These are phyloP conservation scores for Tragelaphus strepsiceros DNA, from an alignment of 2,113 vertebrate genomes.

Conservation along the genomic window DNA sequence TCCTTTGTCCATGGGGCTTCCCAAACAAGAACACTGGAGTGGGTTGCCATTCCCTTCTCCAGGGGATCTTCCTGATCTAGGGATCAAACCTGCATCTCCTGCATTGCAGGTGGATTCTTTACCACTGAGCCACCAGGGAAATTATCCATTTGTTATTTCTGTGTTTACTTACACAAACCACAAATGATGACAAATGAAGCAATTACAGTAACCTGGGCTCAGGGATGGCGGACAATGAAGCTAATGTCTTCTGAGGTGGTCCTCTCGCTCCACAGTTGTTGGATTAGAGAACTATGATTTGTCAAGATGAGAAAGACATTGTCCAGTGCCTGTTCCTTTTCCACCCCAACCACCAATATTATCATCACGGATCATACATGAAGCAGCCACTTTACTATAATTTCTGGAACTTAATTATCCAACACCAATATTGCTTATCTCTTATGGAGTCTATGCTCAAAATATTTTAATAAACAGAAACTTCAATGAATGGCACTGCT, in stretches of 20 bases:
- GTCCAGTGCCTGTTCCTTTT: not conserved
- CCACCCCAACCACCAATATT: rapidly evolving
- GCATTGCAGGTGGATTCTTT: not conserved
- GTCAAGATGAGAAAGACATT: not conserved
- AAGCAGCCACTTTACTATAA: not conserved
- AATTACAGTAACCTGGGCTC: not conserved
- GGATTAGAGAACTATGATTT: not conserved
- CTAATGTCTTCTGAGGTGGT: not conserved
- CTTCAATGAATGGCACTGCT: not conserved
- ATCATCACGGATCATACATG: not conserved
- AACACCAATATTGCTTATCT: not conserved
- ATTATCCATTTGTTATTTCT: not conserved
- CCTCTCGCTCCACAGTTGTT: not conserved
- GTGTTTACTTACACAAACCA: not conserved
- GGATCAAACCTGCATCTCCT: not conserved
- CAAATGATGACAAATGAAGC: not conserved
- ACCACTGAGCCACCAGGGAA: not conserved
- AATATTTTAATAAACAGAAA: not conserved
- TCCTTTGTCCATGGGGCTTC: not conserved
- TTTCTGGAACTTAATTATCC: not conserved
- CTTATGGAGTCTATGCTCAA: not conserved
- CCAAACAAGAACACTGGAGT: not conserved
- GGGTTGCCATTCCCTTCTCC: not conserved
- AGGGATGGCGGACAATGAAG: rapidly evolving
- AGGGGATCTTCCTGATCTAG: not conserved